Conservation (phyloP, 2,888 invertebrate genomes). For the Lathronympha strigana region DNA sequence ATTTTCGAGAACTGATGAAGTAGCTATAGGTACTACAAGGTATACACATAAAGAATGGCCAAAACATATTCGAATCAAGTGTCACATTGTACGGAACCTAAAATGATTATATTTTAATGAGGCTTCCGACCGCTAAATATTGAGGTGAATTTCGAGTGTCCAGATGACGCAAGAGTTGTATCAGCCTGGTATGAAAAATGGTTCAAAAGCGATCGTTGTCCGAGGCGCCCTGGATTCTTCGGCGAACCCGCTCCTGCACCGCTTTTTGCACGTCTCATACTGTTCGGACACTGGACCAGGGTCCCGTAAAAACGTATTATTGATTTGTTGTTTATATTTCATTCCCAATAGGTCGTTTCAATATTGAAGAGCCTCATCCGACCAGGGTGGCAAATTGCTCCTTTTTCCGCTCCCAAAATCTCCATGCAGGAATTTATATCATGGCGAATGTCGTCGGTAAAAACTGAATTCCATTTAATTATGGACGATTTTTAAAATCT, state of each 20-base stretch:
- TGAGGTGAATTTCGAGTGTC: background rate
- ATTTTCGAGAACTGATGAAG: too few species aligned
- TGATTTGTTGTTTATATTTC: constrained; percentile 59
- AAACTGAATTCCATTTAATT: constrained; percentile 83
- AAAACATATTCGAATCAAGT: too few species aligned
- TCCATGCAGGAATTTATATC: constrained; percentile 76
- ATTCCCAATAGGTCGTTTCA: constrained; percentile 58
- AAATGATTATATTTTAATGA: too few species aligned
- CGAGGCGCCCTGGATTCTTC: constrained; percentile 65
- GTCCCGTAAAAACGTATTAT: constrained; percentile 66
- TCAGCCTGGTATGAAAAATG: constrained; percentile 21
- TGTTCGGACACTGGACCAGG: constrained; percentile 57
- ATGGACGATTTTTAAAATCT: constrained; percentile 83
- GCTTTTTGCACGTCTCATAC: constrained; percentile 73
- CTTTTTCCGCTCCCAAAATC: constrained; percentile 65
- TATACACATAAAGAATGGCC: too few species aligned
- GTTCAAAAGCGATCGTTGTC: constrained; percentile 15
- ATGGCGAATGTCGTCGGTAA: constrained; percentile 69
- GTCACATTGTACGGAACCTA: too few species aligned
- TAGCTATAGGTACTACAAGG: too few species aligned
- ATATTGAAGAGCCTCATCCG: constrained; percentile 60
- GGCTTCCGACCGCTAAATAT: background rate
- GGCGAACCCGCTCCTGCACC: constrained; percentile 67
- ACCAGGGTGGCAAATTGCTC: constrained; percentile 76
- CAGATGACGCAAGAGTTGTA: background rate